These are phyloP conservation scores for Nothobranchius kuhntae DNA, from an alignment of 2,113 vertebrate genomes.

Conservation along the genomic window DNA sequence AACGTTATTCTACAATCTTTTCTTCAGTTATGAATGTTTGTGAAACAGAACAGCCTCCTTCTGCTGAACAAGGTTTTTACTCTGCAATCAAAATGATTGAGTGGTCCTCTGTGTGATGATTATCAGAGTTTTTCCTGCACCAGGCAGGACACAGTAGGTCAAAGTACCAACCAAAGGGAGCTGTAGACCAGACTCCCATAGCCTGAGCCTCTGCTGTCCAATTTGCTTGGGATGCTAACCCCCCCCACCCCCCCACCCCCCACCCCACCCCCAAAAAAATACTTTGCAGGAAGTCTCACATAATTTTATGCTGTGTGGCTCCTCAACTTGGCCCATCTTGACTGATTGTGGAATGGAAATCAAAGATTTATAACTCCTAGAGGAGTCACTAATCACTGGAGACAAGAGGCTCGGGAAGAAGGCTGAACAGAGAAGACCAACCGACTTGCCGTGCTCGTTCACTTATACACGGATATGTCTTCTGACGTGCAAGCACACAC, in stretches of 20 bases:
- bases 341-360: conserved; percentile 79
- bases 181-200: conserved; percentile 59
- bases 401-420: conserved; percentile 52
- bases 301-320: conserved; percentile 81
- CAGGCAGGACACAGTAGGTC: conserved; percentile 53
- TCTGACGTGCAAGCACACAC: conserved; percentile 46
- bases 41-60: conserved; percentile 11
- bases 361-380: conserved; percentile 77
- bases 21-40: conserved; percentile 8
- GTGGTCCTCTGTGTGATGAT: conserved; percentile 71
- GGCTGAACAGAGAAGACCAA: conserved; percentile 57
- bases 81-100: conserved; percentile 54
- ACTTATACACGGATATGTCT: conserved; percentile 30
- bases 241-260: conserved; percentile 6
- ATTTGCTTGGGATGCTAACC: conserved; percentile 58
- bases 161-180: conserved; percentile 63
- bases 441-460: conserved; percentile 42
- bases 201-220: conserved; percentile 69
- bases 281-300: conserved; percentile 77
- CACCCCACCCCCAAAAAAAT: too few species aligned
- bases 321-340: conserved; percentile 72
- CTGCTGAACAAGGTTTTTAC: conserved; percentile 54
- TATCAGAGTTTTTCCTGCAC: conserved; percentile 53
- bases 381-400: conserved; percentile 81
- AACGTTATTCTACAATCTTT: too few species aligned